Conservation (phyloP, 1,140 invertebrate species). For the Contarinia nasturtii region DNA sequence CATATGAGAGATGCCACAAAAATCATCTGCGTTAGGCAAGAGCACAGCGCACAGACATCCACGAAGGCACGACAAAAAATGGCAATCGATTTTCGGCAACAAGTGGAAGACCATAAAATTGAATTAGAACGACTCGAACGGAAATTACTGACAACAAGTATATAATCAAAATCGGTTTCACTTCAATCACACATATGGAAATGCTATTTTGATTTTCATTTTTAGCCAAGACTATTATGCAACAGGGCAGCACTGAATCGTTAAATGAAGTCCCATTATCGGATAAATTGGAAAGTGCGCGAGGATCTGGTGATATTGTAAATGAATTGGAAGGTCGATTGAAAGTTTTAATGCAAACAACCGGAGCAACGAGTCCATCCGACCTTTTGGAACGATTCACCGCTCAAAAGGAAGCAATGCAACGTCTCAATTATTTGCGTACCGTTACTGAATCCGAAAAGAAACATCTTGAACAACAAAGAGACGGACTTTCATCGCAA, state of each 20-base stretch:
- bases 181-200: no score
- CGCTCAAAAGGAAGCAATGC: slow-evolving; percentile 45
- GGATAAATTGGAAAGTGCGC: slow-evolving; percentile 25
- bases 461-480: slow-evolving; percentile 40
- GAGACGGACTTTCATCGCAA: slow-evolving; percentile 42
- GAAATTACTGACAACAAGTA: slow-evolving; percentile 39
- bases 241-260: slow-evolving; percentile 32
- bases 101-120: slow-evolving; percentile 42
- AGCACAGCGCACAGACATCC: slow-evolving; percentile 38
- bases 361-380: slow-evolving; percentile 49
- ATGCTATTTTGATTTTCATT: neutral
- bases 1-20: slow-evolving; percentile 43
- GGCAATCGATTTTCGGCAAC: slow-evolving; percentile 35
- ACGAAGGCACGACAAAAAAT: slow-evolving; percentile 40
- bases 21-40: slow-evolving; percentile 40
- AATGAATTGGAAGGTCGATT: slow-evolving; percentile 43
- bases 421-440: slow-evolving; percentile 43
- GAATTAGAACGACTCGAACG: slow-evolving; percentile 52
- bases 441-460: slow-evolving; percentile 52
- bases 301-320: slow-evolving; percentile 17
- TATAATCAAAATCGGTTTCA: neutral
- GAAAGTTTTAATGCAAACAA: slow-evolving; percentile 48
- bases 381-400: slow-evolving; percentile 54
- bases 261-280: slow-evolving; percentile 26
- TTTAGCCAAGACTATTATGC: slow-evolving; percentile 20